Conservation (phyloP, 2,113 vertebrate genomes). For the Carassius gibelio region DNA sequence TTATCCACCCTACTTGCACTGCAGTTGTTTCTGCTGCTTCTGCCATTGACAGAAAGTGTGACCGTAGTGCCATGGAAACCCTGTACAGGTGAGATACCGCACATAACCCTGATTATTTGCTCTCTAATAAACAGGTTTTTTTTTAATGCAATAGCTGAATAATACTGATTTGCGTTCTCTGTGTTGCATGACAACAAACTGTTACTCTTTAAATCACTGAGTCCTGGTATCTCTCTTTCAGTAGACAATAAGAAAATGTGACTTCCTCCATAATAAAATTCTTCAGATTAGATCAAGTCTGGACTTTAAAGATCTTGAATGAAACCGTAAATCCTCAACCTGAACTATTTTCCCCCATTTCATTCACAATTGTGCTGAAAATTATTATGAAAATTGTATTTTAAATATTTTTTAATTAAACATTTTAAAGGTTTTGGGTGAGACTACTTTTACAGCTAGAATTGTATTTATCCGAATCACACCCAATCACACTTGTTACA, state of each 20-base stretch:
- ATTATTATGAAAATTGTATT: background rate
- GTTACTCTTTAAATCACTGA: background rate
- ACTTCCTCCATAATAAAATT: background rate
- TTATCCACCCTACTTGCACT: background rate
- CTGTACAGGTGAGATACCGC: slow-evolving; percentile 30
- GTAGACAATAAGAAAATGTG: background rate
- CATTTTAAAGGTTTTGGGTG: too few species aligned
- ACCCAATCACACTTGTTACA: background rate
- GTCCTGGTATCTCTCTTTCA: background rate
- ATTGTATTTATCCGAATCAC: background rate
- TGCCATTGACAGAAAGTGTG: background rate
- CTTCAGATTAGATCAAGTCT: slow-evolving; percentile 14
- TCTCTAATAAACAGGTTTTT: background rate
- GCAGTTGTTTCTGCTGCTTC: slow-evolving; percentile 7
- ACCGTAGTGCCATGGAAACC: slow-evolving; percentile 38
- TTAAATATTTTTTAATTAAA: background rate
- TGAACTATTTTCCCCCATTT: background rate
- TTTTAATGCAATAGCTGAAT: background rate
- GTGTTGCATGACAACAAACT: background rate
- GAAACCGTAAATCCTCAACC: background rate
- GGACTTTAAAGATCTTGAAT: background rate
- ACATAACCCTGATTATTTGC: too few species aligned
- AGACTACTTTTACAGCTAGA: background rate
- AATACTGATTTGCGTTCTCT: too few species aligned
- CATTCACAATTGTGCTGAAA: background rate